Percentiles rank a stretch among this genome's conserved stretches.
These are phyloP conservation scores for Cryptophagus acutangulus DNA, from an alignment of 2,888 invertebrate species.

Conservation along the genomic window DNA sequence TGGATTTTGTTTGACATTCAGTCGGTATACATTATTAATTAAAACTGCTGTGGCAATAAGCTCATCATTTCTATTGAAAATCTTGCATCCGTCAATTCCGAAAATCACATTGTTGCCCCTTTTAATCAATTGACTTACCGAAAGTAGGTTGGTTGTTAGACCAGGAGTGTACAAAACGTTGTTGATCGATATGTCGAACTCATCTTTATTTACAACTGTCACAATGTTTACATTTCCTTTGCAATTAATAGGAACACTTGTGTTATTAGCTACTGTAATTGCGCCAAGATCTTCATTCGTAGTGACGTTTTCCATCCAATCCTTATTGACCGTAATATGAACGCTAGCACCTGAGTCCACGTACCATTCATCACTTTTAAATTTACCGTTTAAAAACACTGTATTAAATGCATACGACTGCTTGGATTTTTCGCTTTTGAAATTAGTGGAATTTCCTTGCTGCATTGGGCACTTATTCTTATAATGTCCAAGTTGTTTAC, in stretches of 20 bases:
- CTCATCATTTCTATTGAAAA: slow-evolving; percentile 20
- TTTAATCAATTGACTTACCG: slow-evolving; percentile 24
- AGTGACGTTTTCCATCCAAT: slow-evolving; percentile 17
- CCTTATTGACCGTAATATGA: slow-evolving; percentile 25
- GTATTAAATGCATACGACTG: slow-evolving; percentile 23
- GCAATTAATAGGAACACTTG: slow-evolving; percentile 22
- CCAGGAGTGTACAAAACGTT: background rate
- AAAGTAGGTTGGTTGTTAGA: slow-evolving; percentile 4
- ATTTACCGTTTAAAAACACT: slow-evolving; percentile 21
- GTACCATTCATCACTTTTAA: slow-evolving; percentile 27
- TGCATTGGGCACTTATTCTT: slow-evolving; percentile 21
- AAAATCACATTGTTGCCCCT: slow-evolving; percentile 26
- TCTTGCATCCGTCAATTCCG: slow-evolving; percentile 21
- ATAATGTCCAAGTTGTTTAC: slow-evolving; percentile 25
- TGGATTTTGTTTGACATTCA: slow-evolving; percentile 14
- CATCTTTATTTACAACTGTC: slow-evolving; percentile 7
- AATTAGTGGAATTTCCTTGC: too few relatives aligned
- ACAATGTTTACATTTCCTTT: slow-evolving; percentile 22
- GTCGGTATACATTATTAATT: slow-evolving; percentile 23
- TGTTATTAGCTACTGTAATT: slow-evolving; percentile 22
- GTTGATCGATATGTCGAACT: background rate
- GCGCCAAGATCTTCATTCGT: slow-evolving; percentile 18
- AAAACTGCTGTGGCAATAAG: slow-evolving; percentile 22
- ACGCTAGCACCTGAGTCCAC: slow-evolving; percentile 31
- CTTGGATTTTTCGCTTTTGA: background rate